These are phyloP conservation scores for Capricornis sumatraensis DNA, from an alignment of 2,113 vertebrate species.

Conservation along the genomic window DNA sequence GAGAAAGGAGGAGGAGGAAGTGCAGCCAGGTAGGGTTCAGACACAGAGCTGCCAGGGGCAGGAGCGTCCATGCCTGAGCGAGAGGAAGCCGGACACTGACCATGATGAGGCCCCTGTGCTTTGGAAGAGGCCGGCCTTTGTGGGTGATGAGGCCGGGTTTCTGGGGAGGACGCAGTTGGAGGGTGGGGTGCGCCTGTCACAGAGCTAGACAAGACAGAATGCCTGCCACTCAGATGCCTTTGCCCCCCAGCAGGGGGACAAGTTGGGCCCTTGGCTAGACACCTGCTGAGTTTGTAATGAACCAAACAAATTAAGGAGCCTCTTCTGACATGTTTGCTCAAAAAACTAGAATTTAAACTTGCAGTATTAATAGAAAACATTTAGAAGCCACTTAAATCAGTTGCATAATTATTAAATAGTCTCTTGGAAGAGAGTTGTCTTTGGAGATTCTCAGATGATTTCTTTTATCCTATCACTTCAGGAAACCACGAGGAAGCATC, in stretches of 20 bases:
- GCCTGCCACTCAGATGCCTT: not conserved
- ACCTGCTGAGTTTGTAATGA: not conserved
- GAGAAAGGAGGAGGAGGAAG: not conserved
- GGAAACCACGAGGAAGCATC: not conserved
- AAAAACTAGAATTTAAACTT: constrained; percentile 4
- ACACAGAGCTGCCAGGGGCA: not conserved
- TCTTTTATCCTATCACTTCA: not conserved
- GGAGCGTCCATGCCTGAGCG: rapidly evolving
- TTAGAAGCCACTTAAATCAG: not conserved
- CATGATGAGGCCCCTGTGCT: not conserved
- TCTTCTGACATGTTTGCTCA: not conserved
- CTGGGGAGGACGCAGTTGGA: not conserved
- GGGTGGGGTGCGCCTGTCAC: rapidly evolving
- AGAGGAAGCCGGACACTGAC: rapidly evolving
- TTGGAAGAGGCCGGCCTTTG: rapidly evolving
- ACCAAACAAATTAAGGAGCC: not conserved
- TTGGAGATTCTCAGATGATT: not conserved
- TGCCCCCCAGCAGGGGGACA: not conserved
- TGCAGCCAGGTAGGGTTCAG: not conserved
- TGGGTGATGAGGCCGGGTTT: not conserved
- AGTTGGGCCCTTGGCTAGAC: not conserved
- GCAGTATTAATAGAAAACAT: not conserved
- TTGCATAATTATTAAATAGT: not conserved
- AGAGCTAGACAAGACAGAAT: rapidly evolving
- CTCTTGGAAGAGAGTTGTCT: constrained; percentile 21